These are phyloP conservation scores for Camponotus fellah DNA, from an alignment of 2,888 invertebrate species.

Conservation along the genomic window DNA sequence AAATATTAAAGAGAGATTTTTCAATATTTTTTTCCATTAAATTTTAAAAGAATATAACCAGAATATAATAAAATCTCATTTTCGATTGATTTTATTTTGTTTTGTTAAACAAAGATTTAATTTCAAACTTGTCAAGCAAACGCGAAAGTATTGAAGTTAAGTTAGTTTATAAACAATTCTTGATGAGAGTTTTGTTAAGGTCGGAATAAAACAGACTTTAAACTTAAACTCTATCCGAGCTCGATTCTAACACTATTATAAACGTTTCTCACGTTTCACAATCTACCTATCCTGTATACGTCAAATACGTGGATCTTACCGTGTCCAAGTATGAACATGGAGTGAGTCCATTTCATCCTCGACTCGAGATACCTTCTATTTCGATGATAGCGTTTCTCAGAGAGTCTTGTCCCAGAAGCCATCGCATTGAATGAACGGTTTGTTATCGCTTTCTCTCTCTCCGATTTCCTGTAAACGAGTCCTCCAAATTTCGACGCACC, in stretches of 20 bases:
- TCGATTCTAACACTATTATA: not conserved
- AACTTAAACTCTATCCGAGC: not conserved
- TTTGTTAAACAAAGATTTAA: slow-evolving; percentile 25
- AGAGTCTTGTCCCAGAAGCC: slow-evolving; percentile 61
- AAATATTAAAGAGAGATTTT: not conserved
- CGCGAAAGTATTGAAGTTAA: not conserved
- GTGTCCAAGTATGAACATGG: slow-evolving; percentile 50
- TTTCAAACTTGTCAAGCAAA: not conserved
- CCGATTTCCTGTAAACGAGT: slow-evolving; percentile 63
- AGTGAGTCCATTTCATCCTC: slow-evolving; percentile 43
- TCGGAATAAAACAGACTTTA: not conserved
- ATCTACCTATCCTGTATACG: slow-evolving; percentile 49
- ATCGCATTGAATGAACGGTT: slow-evolving; percentile 67
- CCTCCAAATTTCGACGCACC: slow-evolving; percentile 44
- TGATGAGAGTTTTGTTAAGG: not conserved
- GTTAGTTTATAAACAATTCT: not conserved
- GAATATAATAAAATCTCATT: slow-evolving; percentile 1
- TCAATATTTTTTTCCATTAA: not conserved
- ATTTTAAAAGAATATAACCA: not conserved
- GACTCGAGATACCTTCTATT: slow-evolving; percentile 67
- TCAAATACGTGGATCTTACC: slow-evolving; percentile 28
- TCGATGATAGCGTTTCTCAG: slow-evolving; percentile 69
- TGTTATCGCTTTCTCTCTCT: slow-evolving; percentile 67
- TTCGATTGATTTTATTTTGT: not conserved
- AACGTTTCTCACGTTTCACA: slow-evolving; percentile 32